These are phyloP conservation scores for Idaea dimidiata DNA, from an alignment of 2,888 invertebrate genomes.

Conservation along the genomic window DNA sequence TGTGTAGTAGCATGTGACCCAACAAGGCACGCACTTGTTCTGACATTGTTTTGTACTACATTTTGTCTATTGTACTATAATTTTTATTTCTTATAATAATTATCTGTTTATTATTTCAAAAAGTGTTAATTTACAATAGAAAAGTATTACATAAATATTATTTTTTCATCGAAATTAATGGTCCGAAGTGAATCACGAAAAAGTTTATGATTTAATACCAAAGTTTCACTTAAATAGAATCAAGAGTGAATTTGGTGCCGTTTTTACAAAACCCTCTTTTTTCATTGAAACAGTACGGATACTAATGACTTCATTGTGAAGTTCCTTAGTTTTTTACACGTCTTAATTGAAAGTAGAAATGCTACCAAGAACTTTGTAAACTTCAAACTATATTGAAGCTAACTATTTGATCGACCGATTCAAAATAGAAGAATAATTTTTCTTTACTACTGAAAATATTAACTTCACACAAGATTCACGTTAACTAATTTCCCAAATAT, in stretches of 20 bases:
- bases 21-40: too few relatives aligned
- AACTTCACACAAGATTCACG: too few relatives aligned
- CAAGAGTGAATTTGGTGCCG: conserved; percentile 57
- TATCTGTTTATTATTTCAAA: too few relatives aligned
- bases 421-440: background rate
- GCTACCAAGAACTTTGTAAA: conserved; percentile 28
- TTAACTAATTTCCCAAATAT: too few relatives aligned
- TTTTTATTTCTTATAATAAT: too few relatives aligned
- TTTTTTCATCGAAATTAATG: conserved; percentile 38
- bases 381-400: conserved; percentile 18
- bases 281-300: conserved; percentile 20
- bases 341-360: conserved; percentile 48
- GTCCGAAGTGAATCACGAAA: conserved; percentile 39
- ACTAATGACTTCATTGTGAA: conserved; percentile 58
- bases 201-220: conserved; percentile 45
- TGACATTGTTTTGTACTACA: too few relatives aligned
- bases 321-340: conserved; percentile 48
- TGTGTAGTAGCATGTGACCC: too few relatives aligned
- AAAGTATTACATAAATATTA: conserved; percentile 21
- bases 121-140: too few relatives aligned
- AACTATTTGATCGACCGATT: conserved; percentile 24
- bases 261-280: conserved; percentile 45
- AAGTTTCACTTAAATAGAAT: conserved; percentile 51
- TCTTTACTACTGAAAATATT: too few relatives aligned
- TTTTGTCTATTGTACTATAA: too few relatives aligned